These are phyloP conservation scores for Scylla paramamosain DNA, from an alignment of 1,140 invertebrate genomes.

Conservation along the genomic window DNA sequence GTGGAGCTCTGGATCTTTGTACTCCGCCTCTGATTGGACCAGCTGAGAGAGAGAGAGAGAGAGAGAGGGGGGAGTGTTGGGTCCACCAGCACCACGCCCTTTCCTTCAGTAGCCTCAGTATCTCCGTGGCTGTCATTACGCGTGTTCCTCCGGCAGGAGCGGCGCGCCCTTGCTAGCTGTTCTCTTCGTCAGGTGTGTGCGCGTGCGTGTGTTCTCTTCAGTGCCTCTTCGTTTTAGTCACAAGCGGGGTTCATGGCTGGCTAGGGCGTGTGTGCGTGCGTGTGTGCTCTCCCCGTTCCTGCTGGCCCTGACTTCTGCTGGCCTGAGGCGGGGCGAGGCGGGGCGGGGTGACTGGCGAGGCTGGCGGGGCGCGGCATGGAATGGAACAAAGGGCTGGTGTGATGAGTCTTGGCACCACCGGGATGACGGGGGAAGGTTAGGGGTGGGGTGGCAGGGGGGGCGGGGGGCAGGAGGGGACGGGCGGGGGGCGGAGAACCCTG, in stretches of 20 bases:
- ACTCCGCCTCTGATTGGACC: not conserved
- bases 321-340: not conserved
- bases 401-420: not conserved
- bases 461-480: not conserved
- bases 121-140: not conserved
- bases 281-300: not conserved
- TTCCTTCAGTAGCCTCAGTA: not conserved
- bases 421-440: not conserved
- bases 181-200: not conserved
- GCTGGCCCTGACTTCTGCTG: not conserved
- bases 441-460: not conserved
- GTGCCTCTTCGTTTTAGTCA: conserved; percentile 11
- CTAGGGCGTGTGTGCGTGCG: not conserved
- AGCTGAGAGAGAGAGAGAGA: not conserved
- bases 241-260: not conserved
- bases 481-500: not conserved
- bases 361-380: no score
- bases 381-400: not conserved
- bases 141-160: not conserved
- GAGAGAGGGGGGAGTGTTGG: not conserved
- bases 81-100: not conserved
- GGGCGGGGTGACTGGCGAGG: not conserved
- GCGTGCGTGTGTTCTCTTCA: not conserved
- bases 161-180: not conserved
- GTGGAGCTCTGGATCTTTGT: not conserved